Evolutionary conservation across 2,888 invertebrate genomes (phyloP).

Genomic region (Ophioninae sp.): DNA sequence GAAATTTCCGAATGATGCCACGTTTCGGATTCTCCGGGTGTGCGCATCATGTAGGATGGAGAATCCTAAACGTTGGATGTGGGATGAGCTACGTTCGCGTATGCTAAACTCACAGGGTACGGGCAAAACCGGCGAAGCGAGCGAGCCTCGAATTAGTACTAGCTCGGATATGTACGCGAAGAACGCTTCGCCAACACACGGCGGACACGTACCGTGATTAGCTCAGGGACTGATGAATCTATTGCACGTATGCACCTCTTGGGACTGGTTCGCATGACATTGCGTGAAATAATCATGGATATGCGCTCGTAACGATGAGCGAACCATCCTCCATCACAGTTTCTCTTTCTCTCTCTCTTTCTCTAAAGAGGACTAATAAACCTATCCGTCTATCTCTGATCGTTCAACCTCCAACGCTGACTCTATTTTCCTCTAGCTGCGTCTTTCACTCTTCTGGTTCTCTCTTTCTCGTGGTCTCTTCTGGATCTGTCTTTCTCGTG

Average conservation of each 20-base stretch:
- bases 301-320: slow-evolving; percentile 9
- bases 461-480: too few species aligned
- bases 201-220: slow-evolving; percentile 10
- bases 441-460: too few species aligned
- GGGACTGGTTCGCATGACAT: slow-evolving; percentile 44
- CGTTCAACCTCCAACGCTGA: too few species aligned
- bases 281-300: slow-evolving; percentile 43
- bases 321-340: slow-evolving; percentile 1
- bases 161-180: slow-evolving; percentile 43
- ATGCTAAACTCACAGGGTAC: not conserved
- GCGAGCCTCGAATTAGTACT: slow-evolving; percentile 46
- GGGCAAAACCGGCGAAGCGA: not conserved
- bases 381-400: too few species aligned
- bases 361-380: too few species aligned
- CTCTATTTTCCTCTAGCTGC: too few species aligned
- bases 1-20: slow-evolving; percentile 45
- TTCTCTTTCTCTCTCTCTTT: not conserved
- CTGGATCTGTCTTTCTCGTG: too few species aligned
- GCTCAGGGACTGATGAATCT: slow-evolving; percentile 48
- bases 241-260: slow-evolving; percentile 20
- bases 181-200: slow-evolving; percentile 33
- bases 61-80: not conserved
- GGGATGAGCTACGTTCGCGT: slow-evolving; percentile 36
- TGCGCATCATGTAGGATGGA: not conserved
- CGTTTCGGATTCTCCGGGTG: slow-evolving; percentile 14